Evolutionary conservation across 2,888 invertebrate genomes (phyloP).

Genomic region (Graphium colonna): DNA sequence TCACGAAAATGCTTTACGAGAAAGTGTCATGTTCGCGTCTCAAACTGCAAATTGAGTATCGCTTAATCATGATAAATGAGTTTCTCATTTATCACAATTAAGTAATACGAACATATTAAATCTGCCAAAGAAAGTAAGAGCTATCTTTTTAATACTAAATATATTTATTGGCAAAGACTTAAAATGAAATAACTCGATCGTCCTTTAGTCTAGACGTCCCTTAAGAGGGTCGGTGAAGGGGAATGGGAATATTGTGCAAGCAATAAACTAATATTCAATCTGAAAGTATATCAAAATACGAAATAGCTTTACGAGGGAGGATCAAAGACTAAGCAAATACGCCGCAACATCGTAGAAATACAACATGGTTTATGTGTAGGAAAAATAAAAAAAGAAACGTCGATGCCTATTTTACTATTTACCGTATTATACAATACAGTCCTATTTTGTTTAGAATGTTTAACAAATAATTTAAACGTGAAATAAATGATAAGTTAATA

Average conservation of each 20-base stretch:
- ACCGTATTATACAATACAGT: no score
- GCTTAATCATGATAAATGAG: neutral
- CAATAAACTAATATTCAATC: slow-evolving; percentile 62
- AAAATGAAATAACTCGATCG: slow-evolving; percentile 52
- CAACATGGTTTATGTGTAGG: no score
- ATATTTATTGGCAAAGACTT: slow-evolving; percentile 44
- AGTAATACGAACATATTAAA: slow-evolving; percentile 10
- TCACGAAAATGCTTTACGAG: slow-evolving; percentile 9
- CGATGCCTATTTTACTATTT: no score
- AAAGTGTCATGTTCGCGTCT: slow-evolving; percentile 15
- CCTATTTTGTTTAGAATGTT: no score
- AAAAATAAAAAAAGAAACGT: no score
- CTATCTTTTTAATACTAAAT: slow-evolving; percentile 34
- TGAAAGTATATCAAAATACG: slow-evolving; percentile 34
- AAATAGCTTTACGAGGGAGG: slow-evolving; percentile 15
- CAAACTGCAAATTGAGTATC: slow-evolving; percentile 8
- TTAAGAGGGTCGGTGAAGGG: slow-evolving; percentile 44
- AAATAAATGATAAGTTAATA: no score
- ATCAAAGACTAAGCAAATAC: slow-evolving; percentile 15
- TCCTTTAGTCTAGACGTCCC: slow-evolving; percentile 59
- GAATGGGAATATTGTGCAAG: slow-evolving; percentile 57
- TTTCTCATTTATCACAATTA: slow-evolving; percentile 11
- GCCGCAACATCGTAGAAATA: slow-evolving; percentile 10
- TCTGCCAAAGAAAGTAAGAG: slow-evolving; percentile 26
- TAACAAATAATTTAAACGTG: no score